Evolutionary conservation across 2,797 vertebrate species (phyloP).

Genomic region (Hapalemur alaotrensis): DNA sequence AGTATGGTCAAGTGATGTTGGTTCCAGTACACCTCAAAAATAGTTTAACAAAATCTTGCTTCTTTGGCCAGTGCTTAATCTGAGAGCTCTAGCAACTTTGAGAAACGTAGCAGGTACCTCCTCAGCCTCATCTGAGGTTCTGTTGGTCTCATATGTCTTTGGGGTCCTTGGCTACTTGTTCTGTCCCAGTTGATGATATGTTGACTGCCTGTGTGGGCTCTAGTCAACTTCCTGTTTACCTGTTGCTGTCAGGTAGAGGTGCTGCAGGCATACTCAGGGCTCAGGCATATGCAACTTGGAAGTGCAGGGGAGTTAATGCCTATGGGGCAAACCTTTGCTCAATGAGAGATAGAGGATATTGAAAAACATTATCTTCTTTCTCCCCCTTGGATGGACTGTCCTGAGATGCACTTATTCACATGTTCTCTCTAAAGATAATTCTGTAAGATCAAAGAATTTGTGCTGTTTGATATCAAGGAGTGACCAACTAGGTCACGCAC

Average conservation of each 20-base stretch:
- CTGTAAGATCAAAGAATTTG: neutral
- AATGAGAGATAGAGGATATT: neutral
- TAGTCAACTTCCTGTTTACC: neutral
- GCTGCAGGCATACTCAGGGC: neutral
- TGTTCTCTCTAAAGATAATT: neutral
- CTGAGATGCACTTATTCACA: neutral
- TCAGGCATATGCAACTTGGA: neutral
- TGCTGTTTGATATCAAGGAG: neutral
- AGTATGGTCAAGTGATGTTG: neutral
- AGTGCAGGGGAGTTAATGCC: neutral
- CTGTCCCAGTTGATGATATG: neutral
- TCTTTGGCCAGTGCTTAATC: neutral
- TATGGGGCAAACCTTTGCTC: neutral
- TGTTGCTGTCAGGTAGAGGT: neutral
- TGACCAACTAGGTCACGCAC: neutral
- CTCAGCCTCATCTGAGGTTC: neutral
- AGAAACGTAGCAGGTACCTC: neutral
- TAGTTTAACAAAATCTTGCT: neutral
- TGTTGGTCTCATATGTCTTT: neutral
- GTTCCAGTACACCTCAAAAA: neutral
- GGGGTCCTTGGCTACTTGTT: neutral
- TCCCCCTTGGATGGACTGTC: neutral
- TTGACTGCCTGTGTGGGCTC: neutral
- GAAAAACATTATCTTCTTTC: neutral
- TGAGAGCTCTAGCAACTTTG: neutral